These are phyloP conservation scores for Drosophila littoralis DNA, from an alignment of 1,140 invertebrate species.

Conservation along the genomic window DNA sequence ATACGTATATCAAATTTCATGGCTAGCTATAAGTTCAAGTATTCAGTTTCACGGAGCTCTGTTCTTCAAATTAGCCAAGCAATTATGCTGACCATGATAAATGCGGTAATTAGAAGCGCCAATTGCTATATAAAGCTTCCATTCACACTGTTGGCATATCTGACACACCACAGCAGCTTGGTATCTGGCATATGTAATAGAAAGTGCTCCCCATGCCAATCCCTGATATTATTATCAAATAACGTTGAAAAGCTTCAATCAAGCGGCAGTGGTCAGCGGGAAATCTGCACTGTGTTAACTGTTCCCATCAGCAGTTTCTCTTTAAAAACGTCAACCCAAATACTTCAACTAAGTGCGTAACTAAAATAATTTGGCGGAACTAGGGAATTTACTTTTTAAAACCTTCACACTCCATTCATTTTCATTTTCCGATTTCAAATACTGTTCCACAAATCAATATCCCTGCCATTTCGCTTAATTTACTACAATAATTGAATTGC, in stretches of 20 bases:
- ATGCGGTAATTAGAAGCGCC: slow-evolving; percentile 43
- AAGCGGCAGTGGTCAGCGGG: slow-evolving; percentile 37
- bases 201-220: slow-evolving; percentile 5
- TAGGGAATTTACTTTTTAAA: too few relatives aligned
- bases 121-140: slow-evolving; percentile 22
- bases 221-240: slow-evolving; percentile 30
- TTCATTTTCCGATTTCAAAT: too few relatives aligned
- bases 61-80: slow-evolving; percentile 26
- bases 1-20: background rate
- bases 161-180: slow-evolving; percentile 1
- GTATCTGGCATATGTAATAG: slow-evolving; percentile 16
- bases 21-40: too few relatives aligned
- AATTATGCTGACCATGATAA: slow-evolving; percentile 40
- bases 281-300: background rate
- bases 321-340: background rate
- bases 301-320: slow-evolving; percentile 24
- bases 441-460: too few relatives aligned
- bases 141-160: slow-evolving; percentile 19
- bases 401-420: too few relatives aligned
- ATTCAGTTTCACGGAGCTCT: slow-evolving; percentile 11
- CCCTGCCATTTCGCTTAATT: too few relatives aligned
- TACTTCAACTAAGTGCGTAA: too few relatives aligned
- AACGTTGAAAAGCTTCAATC: slow-evolving; percentile 46
- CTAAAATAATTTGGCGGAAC: too few relatives aligned
- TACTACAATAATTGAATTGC: too few relatives aligned